These are phyloP conservation scores for Aleiodes alternator DNA, from an alignment of 2,888 invertebrate species.

Conservation along the genomic window DNA sequence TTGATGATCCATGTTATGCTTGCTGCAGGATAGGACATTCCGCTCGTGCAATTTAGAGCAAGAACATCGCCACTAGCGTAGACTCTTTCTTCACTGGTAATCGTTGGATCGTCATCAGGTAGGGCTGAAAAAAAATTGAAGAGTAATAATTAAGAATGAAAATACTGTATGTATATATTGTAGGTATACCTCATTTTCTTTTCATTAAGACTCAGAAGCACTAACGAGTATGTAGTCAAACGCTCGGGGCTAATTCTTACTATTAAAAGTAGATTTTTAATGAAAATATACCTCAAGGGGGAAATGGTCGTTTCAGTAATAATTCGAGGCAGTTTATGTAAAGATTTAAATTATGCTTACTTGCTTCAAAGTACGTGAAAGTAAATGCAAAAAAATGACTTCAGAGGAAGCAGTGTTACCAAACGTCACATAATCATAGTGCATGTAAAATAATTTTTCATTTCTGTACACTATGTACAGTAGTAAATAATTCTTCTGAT, in stretches of 20 bases:
- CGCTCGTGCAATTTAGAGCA: slow-evolving; percentile 77
- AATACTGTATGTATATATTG: neutral
- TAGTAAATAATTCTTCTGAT: too few relatives aligned
- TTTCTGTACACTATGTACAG: too few relatives aligned
- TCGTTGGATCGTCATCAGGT: slow-evolving; percentile 75
- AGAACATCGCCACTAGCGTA: slow-evolving; percentile 77
- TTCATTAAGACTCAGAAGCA: slow-evolving; percentile 10
- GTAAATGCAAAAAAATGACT: too few relatives aligned
- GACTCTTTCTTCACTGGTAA: slow-evolving; percentile 76
- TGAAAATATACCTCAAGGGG: slow-evolving; percentile 31
- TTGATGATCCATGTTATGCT: slow-evolving; percentile 77
- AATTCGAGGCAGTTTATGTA: neutral
- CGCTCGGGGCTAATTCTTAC: slow-evolving; percentile 10
- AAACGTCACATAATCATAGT: too few relatives aligned
- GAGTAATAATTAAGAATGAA: neutral
- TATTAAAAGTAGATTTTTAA: slow-evolving; percentile 41
- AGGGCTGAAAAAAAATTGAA: slow-evolving; percentile 68
- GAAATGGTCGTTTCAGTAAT: neutral
- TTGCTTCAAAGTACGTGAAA: too few relatives aligned
- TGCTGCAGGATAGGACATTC: slow-evolving; percentile 76
- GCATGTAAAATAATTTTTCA: too few relatives aligned
- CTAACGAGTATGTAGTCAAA: slow-evolving; percentile 27
- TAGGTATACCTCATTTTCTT: neutral
- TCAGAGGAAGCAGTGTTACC: too few relatives aligned
- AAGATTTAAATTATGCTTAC: slow-evolving; percentile 9